phyloP scores from a whole-genome alignment of 2,113 vertebrate species.

The Cyanoderma ruficeps region DNA sequence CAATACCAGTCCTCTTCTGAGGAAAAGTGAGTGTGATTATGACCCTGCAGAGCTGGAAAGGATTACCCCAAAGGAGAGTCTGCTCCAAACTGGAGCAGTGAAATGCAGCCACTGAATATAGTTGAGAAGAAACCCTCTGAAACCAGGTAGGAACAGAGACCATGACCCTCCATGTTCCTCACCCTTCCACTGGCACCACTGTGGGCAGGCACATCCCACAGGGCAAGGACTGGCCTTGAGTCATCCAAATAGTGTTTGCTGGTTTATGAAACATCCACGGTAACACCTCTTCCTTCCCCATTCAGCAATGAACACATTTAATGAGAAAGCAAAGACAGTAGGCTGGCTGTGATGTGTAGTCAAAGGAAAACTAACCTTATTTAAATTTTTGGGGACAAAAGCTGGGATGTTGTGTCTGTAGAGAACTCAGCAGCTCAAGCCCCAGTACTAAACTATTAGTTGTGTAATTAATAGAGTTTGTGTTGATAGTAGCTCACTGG shows the following conservation, averaged over 20 bases:
- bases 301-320: neutral
- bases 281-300: neutral
- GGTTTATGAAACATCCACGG: neutral
- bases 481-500: neutral
- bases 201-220: too few species aligned
- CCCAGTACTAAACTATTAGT: neutral
- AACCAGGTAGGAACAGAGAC: neutral
- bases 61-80: neutral
- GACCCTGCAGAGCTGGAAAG: neutral
- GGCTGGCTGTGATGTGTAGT: neutral
- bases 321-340: neutral
- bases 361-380: neutral
- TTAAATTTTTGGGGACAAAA: neutral
- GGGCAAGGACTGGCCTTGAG: neutral
- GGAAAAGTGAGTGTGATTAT: neutral
- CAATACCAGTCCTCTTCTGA: neutral
- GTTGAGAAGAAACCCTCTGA: neutral
- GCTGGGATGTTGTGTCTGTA: neutral
- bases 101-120: neutral
- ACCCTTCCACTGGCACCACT: neutral
- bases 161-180: rapidly evolving
- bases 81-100: neutral
- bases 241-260: neutral
- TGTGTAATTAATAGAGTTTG: neutral
- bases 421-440: neutral